Base-by-base conservation (phyloP, 1,140 invertebrate species). In the Formica selysi region DNA sequence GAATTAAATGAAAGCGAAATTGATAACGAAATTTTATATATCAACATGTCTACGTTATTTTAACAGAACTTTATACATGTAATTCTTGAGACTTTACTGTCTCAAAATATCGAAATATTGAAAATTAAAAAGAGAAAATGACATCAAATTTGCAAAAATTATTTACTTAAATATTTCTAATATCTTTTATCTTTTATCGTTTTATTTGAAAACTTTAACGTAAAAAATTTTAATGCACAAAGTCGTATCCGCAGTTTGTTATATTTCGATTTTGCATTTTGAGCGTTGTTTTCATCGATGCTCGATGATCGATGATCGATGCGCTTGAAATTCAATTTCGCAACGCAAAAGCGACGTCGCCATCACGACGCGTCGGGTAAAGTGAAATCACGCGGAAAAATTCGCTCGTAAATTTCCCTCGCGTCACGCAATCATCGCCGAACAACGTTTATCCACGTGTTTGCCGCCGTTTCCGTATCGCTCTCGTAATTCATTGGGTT, bases 381-480 rank as follows among this genome's bases (percentile, higher is more conserved):
- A 32, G 54, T 73, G 79, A 74, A 74, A 74, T 74, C 54, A 48
- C 48, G 36, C 54, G 68, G 79, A 83, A 83, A 74, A 61, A 74
- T 48, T 59, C 19, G 38, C 68, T 83, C 68, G 68, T 83, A 83
- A 73, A 83, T 81, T 73, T 73, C 11, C 13, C 26, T 6, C 79
- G 48, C 54, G 22, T 73, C 79, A 22, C 29, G 38, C 79, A 8
- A 29, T 32, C 51, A 61, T 81, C 67, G 48, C 1, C 68, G 54
- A 38, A 48, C 32, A 83, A 19, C 51, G 6, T 48, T 74, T 44
- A 59, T 38, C 36, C 54, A 73, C 29, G 16, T 32, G 70, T 73
- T 11, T 32, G 76, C 44, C 44, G 7, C 44, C 29, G 61, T 44
- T 64, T 26, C 48, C 65, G 29, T 62, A 36, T 62, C 68, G 38